Evolutionary conservation across 1,140 invertebrate species (phyloP), one percentile per base, ranked within the genome.

Genomic region (Ooceraea biroi): DNA sequence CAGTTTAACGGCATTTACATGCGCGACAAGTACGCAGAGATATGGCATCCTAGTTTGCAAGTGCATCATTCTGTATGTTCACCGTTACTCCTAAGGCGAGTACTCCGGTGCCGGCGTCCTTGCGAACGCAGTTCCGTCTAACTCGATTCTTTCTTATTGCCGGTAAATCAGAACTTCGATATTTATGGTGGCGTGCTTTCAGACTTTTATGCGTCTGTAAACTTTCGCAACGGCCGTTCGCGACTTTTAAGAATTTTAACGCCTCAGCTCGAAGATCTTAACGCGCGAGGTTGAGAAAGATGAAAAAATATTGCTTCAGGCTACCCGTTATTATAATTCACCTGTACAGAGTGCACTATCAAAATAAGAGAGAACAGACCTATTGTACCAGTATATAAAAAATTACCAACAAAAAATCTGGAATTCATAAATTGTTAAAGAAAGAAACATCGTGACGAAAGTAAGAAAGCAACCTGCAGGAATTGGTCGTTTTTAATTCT

Each of bases 1-100:
- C 17, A 58, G 30, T 77, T 65, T 77, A 77, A 55, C 60, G 36
- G 46, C 60, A 77, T 77, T 77, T 77, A 66, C 50, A 69, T 80
- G 22, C 22, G 50, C 30, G 48, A 78, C 61, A 68, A 69, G 63
- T n/a, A 44, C 46, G 73, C 44, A 22, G 27, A 69, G 63, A 76
- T 14, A 48, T n/a, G 69, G 44, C 8, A 73, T 78, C 66, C 50
- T 55, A 69, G 22, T 55, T 36, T 69, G 46, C 30, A 77, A 76
- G 48, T 77, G 74, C 74, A 77, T 66, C 58, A 60, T 77, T 77
- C 60, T 69, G 60, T 41, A 22, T 57, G 55, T 80, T 30, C 50
- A 80, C 76, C 65, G 76, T 80, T 80, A 80, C 25, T 69, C 41
- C 25, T 68, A 57, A 50, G 60, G n/a, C 73, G 72, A 55, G 7